Base-by-base conservation (phyloP, 2,797 vertebrate species). In the Leptoclinus maculatus region DNA sequence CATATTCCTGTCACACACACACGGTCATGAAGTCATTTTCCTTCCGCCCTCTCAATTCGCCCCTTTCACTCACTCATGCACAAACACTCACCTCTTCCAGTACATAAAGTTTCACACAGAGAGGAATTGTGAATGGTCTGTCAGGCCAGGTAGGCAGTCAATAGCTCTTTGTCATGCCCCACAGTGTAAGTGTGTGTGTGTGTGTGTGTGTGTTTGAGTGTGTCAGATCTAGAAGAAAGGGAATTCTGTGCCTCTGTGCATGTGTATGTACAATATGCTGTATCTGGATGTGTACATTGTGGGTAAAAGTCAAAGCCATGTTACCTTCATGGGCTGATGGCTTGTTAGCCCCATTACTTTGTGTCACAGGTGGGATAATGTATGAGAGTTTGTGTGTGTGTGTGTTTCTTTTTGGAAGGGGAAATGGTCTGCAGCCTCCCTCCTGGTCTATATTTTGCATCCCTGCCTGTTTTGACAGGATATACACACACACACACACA, bases 101-200 rank as follows among this genome's bases (percentile, higher is more conserved):
- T 85, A 84, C 85, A 90, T 88, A 90, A 86, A 78, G 71, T 86
- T 86, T 85, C 85, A 87, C 80, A 38, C 66, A 76, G 83, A 82
- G 88, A 83, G 80, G 82, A 80, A 85, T 81, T 86, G 86, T 90
- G 90, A 92, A 90, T 87, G 83, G 74, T 85, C 85, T 86, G 87
- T 89, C 90, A 88, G 75, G 54, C 79, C 81, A 78, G 60, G 83
- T 69, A 73, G 67, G 75, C 76, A 87, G 78, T 88, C 85, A 83
- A 87, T 88, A 86, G 76, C 79, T 87, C 80, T 85, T 72, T 85
- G 87, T 78, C 90, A 83, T 66, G 41, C 63, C 75, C 59, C 70
- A 58, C 69, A 47, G 23, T 84, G 58, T 54, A 32, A 25, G 65
- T 74, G 67, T 76, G 53, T 64, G 65, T 32, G 19, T 41, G 7